These are phyloP conservation scores for Mystacornis crossleyi DNA, from an alignment of 2,113 vertebrate species.

Conservation along the genomic window DNA sequence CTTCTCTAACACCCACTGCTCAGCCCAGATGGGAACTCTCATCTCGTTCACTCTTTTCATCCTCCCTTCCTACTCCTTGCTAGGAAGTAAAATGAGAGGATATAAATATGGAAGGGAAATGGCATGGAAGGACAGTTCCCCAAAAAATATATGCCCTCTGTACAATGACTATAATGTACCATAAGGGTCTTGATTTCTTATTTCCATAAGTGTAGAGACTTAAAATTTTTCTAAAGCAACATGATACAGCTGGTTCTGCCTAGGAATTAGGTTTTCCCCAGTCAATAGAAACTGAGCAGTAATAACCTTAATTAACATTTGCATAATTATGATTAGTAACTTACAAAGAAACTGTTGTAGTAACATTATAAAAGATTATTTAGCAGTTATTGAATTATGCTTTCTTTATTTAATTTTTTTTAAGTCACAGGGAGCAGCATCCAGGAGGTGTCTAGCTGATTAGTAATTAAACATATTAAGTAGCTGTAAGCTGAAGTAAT, in stretches of 20 bases:
- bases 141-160: background rate
- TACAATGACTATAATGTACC: background rate
- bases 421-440: conserved; percentile 59
- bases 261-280: conserved; percentile 39
- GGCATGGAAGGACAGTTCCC: background rate
- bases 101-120: background rate
- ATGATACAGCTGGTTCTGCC: conserved; percentile 45
- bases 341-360: conserved; percentile 68
- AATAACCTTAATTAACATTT: conserved; percentile 78
- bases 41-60: background rate
- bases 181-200: background rate
- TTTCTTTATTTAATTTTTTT: conserved; percentile 65
- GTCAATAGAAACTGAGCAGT: conserved; percentile 67
- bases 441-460: conserved; percentile 64
- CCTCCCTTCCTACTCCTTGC: background rate
- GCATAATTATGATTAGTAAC: conserved; percentile 76
- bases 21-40: background rate
- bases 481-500: conserved; percentile 49
- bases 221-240: conserved; percentile 45
- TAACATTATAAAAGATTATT: conserved; percentile 62
- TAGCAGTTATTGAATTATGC: conserved; percentile 67
- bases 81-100: background rate
- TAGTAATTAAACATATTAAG: conserved; percentile 69
- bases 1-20: background rate
- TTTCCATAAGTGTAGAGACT: conserved; percentile 7